Evolutionary conservation across 2,888 invertebrate genomes (phyloP).

Genomic region (Pyralis farinalis): DNA sequence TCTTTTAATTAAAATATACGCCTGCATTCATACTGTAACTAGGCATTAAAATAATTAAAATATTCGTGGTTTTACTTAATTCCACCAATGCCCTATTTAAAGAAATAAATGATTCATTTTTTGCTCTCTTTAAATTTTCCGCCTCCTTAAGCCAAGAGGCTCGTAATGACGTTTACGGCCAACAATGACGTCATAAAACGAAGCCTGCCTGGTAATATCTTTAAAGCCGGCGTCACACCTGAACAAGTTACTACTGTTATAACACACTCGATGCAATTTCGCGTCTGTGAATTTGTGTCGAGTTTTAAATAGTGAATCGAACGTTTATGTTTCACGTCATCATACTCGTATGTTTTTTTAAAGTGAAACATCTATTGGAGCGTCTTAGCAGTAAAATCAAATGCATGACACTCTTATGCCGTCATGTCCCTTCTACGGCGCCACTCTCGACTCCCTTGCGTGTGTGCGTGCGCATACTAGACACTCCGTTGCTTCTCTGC

Average conservation of each 20-base stretch:
- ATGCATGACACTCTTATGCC: no score
- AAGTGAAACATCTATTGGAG: no score
- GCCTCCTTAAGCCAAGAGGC: conserved; percentile 42
- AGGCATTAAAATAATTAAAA: conserved; percentile 12
- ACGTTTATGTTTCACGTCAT: no score
- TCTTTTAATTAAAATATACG: conserved; percentile 6
- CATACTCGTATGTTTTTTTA: no score
- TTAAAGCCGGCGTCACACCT: conserved; percentile 43
- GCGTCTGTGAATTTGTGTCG: background rate
- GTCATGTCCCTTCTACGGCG: no score
- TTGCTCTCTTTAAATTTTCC: conserved; percentile 51
- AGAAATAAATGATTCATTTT: conserved; percentile 48
- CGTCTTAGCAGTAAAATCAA: no score
- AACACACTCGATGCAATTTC: conserved; percentile 8
- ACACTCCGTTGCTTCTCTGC: no score
- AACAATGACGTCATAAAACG: conserved; percentile 60
- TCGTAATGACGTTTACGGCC: conserved; percentile 57
- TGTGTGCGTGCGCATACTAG: no score
- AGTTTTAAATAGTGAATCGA: no score
- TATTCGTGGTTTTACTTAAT: background rate
- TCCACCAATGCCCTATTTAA: conserved; percentile 26
- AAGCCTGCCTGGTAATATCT: conserved; percentile 43
- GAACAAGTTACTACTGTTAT: conserved; percentile 24
- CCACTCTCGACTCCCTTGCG: no score
- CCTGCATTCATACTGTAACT: conserved; percentile 6